phyloP scores from a whole-genome alignment of 2,797 vertebrate genomes.

The Hydrophis major region DNA sequence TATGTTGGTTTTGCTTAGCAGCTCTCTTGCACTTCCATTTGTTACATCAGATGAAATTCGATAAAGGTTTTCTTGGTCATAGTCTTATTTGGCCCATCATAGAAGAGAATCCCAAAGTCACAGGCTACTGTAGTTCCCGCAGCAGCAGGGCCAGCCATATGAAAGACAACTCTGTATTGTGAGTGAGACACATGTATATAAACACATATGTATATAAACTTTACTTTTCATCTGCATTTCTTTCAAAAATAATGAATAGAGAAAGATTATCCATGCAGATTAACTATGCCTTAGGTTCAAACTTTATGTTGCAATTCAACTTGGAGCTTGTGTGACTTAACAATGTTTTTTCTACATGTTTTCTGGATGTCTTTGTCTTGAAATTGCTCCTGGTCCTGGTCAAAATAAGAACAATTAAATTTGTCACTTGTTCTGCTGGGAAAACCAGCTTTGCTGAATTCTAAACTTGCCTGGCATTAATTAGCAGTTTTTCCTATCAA shows the following conservation, averaged over 20 bases:
- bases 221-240: not conserved
- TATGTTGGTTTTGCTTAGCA: not conserved
- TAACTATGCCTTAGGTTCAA: not conserved
- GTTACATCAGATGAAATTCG: not conserved
- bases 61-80: not conserved
- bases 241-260: not conserved
- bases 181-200: not conserved
- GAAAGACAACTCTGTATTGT: not conserved
- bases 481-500: conserved; percentile 33
- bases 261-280: not conserved
- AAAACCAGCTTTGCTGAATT: conserved; percentile 7
- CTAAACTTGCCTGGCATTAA: conserved; percentile 26
- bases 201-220: not conserved
- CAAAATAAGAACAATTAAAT: conserved; percentile 22
- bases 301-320: not conserved
- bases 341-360: not conserved
- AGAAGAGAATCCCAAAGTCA: not conserved
- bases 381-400: not conserved
- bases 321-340: not conserved
- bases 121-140: not conserved
- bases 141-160: not conserved
- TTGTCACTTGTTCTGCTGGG: not conserved
- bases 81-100: not conserved
- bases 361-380: not conserved
- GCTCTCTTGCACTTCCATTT: not conserved